These are phyloP conservation scores for Planococcus citri DNA, from an alignment of 1,140 invertebrate species.

Conservation along the genomic window DNA sequence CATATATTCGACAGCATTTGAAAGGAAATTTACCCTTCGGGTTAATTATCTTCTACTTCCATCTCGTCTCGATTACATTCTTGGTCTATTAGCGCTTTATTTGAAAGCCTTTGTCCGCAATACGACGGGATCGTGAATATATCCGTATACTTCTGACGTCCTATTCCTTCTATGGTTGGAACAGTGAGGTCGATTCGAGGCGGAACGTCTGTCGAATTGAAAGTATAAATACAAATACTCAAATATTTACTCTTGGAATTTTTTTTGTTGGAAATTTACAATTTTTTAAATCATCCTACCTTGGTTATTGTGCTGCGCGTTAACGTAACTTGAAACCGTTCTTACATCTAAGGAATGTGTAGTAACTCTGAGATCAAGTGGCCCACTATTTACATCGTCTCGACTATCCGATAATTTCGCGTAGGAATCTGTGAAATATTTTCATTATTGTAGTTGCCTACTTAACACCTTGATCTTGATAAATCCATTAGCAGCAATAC, in stretches of 20 bases:
- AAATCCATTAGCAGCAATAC: no score
- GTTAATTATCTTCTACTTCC: not conserved
- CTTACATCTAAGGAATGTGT: not conserved
- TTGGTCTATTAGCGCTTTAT: not conserved
- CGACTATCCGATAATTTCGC: not conserved
- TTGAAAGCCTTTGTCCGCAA: not conserved
- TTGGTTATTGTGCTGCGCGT: not conserved
- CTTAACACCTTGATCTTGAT: no score
- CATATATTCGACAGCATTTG: not conserved
- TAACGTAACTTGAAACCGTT: not conserved
- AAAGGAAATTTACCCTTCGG: not conserved
- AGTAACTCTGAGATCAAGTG: constrained; percentile 12
- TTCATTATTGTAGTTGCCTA: not conserved
- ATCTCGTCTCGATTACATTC: not conserved
- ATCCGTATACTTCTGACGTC: not conserved
- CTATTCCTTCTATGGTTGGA: not conserved
- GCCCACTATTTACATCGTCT: constrained; percentile 11
- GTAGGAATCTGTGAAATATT: not conserved
- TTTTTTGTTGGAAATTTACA: not conserved
- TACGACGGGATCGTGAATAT: not conserved
- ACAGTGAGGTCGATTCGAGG: not conserved
- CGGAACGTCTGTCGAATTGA: not conserved
- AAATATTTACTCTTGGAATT: no score
- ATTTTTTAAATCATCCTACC: not conserved
- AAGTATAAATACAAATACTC: no score